These are phyloP conservation scores for Oegoconia quadripuncta DNA, from an alignment of 2,888 invertebrate genomes.

Conservation along the genomic window DNA sequence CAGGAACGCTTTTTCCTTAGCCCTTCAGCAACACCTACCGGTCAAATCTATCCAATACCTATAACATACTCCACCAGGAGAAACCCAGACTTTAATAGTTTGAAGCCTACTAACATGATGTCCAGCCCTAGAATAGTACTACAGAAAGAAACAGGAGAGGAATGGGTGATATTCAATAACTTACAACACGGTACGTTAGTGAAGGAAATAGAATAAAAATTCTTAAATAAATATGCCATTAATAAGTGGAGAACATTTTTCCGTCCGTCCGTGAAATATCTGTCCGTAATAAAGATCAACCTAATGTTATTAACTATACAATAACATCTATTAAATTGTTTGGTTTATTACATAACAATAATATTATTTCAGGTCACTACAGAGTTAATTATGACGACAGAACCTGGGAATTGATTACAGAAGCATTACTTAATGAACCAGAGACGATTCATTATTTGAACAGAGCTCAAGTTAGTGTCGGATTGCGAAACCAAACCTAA, in stretches of 20 bases:
- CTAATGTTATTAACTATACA: too few species aligned
- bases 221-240: too few species aligned
- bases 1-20: conserved; percentile 79
- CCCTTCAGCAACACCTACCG: conserved; percentile 41
- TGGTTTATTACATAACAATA: background rate
- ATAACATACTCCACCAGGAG: conserved; percentile 57
- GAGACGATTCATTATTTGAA: conserved; percentile 82
- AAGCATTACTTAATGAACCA: conserved; percentile 47
- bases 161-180: conserved; percentile 83
- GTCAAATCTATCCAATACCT: conserved; percentile 64
- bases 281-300: too few species aligned
- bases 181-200: conserved; percentile 78
- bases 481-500: background rate
- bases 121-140: conserved; percentile 46
- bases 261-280: too few species aligned
- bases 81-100: conserved; percentile 45
- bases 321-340: too few species aligned
- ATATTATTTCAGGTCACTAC: conserved; percentile 76
- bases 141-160: conserved; percentile 41
- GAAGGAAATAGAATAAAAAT: background rate
- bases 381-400: conserved; percentile 81
- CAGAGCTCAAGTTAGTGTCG: conserved; percentile 82
- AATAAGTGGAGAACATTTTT: too few species aligned
- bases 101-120: conserved; percentile 68
- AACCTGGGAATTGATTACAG: conserved; percentile 76